phyloP scores from a whole-genome alignment of 2,888 invertebrate genomes.

The Drosophila dives region DNA sequence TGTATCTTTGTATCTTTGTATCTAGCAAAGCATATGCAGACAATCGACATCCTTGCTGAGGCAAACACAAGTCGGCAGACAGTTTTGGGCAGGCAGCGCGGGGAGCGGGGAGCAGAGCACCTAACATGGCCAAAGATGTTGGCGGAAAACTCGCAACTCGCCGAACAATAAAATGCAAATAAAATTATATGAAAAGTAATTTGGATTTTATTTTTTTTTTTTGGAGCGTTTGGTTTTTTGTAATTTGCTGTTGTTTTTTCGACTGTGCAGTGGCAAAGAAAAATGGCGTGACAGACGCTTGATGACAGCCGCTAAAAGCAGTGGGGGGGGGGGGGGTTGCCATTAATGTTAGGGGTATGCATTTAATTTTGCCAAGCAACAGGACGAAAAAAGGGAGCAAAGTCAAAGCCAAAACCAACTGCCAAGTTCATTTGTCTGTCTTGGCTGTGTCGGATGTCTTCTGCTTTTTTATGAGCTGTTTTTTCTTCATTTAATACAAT shows the following conservation, averaged over 20 bases:
- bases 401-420: conserved; percentile 23
- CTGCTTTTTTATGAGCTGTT: conserved; percentile 49
- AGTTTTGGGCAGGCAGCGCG: conserved; percentile 34
- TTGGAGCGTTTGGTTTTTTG: conserved; percentile 20
- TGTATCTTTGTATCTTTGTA: conserved; percentile 31
- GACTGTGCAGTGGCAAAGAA: conserved; percentile 35
- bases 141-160: conserved; percentile 29
- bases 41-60: conserved; percentile 57
- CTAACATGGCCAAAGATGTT: conserved; percentile 32
- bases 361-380: conserved; percentile 66
- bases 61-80: conserved; percentile 51
- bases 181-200: conserved; percentile 76
- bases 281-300: conserved; percentile 48
- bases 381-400: conserved; percentile 14
- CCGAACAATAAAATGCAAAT: conserved; percentile 69
- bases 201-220: conserved; percentile 55
- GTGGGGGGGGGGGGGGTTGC: conserved; percentile 7
- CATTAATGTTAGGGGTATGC: conserved; percentile 27
- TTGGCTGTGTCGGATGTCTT: conserved; percentile 30
- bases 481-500: conserved; percentile 76
- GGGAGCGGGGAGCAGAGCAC: background rate
- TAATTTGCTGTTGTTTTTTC: conserved; percentile 3
- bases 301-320: conserved; percentile 42
- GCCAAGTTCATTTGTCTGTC: conserved; percentile 60
- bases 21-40: conserved; percentile 44